phyloP scores from a whole-genome alignment of 2,888 invertebrate species.

The Silvanus unidentatus region DNA sequence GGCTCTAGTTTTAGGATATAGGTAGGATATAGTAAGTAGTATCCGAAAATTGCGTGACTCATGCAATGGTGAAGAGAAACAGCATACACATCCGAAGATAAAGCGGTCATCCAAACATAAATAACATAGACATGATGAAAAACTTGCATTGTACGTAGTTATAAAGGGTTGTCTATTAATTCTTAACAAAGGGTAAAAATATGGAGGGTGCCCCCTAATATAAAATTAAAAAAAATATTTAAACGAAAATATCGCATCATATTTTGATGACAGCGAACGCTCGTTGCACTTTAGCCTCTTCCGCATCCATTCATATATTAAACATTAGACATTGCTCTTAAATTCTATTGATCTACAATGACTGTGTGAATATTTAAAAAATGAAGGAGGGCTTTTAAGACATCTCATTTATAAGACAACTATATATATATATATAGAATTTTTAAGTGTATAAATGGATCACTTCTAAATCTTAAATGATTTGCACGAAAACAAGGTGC shows the following conservation, averaged over 20 bases:
- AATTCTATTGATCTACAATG: slow-evolving; percentile 35
- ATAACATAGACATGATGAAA: slow-evolving; percentile 46
- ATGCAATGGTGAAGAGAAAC: slow-evolving; percentile 23
- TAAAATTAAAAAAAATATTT: slow-evolving; percentile 27
- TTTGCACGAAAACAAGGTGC: too few species aligned
- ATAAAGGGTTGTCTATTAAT: slow-evolving; percentile 44
- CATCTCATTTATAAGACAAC: too few species aligned
- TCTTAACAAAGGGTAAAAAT: slow-evolving; percentile 38
- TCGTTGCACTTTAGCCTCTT: slow-evolving; percentile 30
- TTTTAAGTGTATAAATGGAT: too few species aligned
- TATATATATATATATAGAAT: too few species aligned
- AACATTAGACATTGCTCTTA: slow-evolving; percentile 17
- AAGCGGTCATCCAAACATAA: slow-evolving; percentile 42
- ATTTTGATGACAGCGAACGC: slow-evolving; percentile 35
- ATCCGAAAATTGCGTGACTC: slow-evolving; percentile 34
- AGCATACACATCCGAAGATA: slow-evolving; percentile 28
- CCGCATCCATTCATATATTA: slow-evolving; percentile 28
- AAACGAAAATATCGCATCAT: slow-evolving; percentile 37
- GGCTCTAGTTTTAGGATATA: slow-evolving; percentile 15
- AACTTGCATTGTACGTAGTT: slow-evolving; percentile 41
- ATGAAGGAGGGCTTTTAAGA: slow-evolving; percentile 2
- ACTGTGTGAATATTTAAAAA: slow-evolving; percentile 31
- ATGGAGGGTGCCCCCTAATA: slow-evolving; percentile 34
- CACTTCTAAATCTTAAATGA: too few species aligned
- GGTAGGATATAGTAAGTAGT: slow-evolving; percentile 1